A percentile compares a stretch with the other conserved stretches of the same genome.
Evolutionary conservation across 2,113 vertebrate genomes (phyloP).

Genomic region (Thinocorus orbignyianus): DNA sequence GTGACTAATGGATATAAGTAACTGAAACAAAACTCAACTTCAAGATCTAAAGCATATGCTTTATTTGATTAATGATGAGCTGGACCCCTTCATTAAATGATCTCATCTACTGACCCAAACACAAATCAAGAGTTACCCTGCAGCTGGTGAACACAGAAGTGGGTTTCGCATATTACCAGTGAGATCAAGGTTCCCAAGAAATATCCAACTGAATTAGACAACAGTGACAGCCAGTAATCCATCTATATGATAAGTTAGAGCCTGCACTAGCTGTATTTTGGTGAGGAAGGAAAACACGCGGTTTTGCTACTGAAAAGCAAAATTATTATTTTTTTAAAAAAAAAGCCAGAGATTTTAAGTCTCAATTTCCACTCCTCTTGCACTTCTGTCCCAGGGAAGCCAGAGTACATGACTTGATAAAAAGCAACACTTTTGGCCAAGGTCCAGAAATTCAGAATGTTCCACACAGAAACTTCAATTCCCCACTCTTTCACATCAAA

Average conservation of each 20-base stretch:
- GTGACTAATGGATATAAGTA: not conserved
- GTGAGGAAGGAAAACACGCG: not conserved
- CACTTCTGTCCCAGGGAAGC: not conserved
- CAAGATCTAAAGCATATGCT: not conserved
- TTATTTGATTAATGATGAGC: not conserved
- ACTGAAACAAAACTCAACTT: not conserved
- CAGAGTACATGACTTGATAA: accelerated
- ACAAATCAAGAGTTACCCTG: not conserved
- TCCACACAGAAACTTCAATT: not conserved
- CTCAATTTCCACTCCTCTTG: not conserved
- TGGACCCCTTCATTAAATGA: not conserved
- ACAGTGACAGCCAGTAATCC: not conserved
- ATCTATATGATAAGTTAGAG: accelerated
- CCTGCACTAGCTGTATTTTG: not conserved
- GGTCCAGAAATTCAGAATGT: not conserved
- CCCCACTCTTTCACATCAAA: not conserved
- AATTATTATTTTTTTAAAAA: too few relatives aligned
- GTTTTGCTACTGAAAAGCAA: not conserved
- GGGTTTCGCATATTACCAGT: not conserved
- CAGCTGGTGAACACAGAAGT: not conserved
- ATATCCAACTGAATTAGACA: not conserved
- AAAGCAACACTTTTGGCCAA: not conserved
- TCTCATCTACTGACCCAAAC: not conserved
- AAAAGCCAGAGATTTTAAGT: not conserved
- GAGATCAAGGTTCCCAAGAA: not conserved